Conservation (phyloP, 2,888 invertebrate species). For the Euspilapteryx auroguttella region DNA sequence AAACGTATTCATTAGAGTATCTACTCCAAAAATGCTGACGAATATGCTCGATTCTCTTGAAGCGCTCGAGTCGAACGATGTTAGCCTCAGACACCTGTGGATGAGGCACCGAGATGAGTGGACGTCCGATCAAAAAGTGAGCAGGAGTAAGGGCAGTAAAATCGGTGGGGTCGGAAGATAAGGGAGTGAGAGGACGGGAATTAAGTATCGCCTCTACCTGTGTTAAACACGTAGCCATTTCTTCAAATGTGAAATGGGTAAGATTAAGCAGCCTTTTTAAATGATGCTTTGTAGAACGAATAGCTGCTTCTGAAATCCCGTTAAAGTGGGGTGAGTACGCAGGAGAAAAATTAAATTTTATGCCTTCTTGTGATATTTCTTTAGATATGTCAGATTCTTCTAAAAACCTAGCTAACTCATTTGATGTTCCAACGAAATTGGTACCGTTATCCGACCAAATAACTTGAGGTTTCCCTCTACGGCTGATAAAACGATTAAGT, state of each 20-base stretch:
- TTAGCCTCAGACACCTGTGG: conserved; percentile 6
- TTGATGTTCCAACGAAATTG: conserved; percentile 3
- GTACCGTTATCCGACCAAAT: conserved; percentile 5
- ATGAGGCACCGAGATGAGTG: conserved; percentile 7
- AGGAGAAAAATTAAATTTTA: too few relatives aligned
- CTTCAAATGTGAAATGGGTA: conserved; percentile 8
- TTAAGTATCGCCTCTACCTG: too few relatives aligned
- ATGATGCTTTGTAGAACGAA: conserved; percentile 1
- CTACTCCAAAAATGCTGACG: conserved; percentile 8
- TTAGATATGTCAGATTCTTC: not conserved
- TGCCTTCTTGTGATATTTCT: not conserved
- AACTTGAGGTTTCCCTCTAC: conserved; percentile 2
- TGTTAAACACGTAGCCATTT: conserved; percentile 6
- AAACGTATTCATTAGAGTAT: conserved; percentile 6
- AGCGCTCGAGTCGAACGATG: conserved; percentile 6
- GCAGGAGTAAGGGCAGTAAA: conserved; percentile 6
- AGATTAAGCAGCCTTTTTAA: conserved; percentile 1
- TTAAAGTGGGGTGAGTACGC: not conserved
- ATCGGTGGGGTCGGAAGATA: conserved; percentile 6
- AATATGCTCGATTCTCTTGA: conserved; percentile 6
- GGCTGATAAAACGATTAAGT: conserved; percentile 6
- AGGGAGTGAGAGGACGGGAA: conserved; percentile 5
- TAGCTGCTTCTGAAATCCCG: conserved; percentile 2
- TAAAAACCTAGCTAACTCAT: not conserved
- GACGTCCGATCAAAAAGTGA: conserved; percentile 8